Base-by-base conservation (phyloP, 2,888 invertebrate genomes). In the Gymnoscelis rufifasciata region DNA sequence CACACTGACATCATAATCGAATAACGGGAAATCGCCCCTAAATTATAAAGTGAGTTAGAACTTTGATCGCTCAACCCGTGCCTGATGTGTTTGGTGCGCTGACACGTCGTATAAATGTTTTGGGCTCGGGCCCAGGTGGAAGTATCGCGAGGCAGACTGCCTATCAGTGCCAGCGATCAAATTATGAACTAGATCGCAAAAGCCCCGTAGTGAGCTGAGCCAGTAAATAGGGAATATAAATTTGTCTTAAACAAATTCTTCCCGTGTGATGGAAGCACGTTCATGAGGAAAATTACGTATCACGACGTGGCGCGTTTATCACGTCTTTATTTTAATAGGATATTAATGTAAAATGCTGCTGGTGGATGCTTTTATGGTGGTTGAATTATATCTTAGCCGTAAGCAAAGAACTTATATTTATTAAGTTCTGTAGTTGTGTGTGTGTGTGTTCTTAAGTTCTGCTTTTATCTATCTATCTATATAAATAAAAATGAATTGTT, bases 211-310 rank as follows among this genome's bases (percentile, higher is more conserved):
- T 57, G 64, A 66, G 64, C 64, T 71, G 68, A 71, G 56, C 66
- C 71, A 68, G 68, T 70, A 76, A 76, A 77, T 74, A 69, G 68
- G 67, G 68, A 69, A 76, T 75, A 71, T 71, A 73, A 74, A 76
- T 77, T 75, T 71, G 64, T 65, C 71, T 68, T 67, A 68, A 72
- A 72, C 69, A 72, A 75, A 75, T 74, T 76, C 65, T 66, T 65
- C 60, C 52, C 62, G 58, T 56, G 67, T 74, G 68, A 74, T 65
- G 66, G 57, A 53, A 66, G 66, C 62, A 73, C 65, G 60, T 62
- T 68, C 54, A 56, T 55, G 62, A 56, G 50, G 67, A 70, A 74
- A 72, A 76, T 77, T 71, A 67, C 61, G 61, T 64, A 57, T 54
- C 48, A 41, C 30, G 59, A 60, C 62, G 61, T 51, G 10, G 38